Percentiles rank a stretch among this genome's conserved stretches.
Conservation (phyloP, 2,113 vertebrate genomes). For the Dendropsophus ebraccatus region DNA sequence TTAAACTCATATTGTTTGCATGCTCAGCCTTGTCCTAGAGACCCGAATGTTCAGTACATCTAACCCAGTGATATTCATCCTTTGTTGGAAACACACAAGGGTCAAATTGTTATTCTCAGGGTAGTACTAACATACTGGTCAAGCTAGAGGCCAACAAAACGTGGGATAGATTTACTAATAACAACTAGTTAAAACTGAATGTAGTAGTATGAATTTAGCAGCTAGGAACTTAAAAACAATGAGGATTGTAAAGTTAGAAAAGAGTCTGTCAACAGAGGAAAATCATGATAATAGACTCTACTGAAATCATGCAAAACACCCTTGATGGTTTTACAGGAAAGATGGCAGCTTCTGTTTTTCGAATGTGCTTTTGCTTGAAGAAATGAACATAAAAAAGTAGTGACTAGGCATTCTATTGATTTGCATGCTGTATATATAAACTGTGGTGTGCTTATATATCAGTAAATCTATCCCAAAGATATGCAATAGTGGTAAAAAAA, state of each 20-base stretch:
- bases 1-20: conserved; percentile 74
- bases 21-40: conserved; percentile 70
- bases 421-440: neutral
- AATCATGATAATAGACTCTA: neutral
- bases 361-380: neutral
- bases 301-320: neutral
- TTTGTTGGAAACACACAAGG: neutral
- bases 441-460: neutral
- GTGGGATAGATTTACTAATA: conserved; percentile 28
- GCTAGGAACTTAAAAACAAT: neutral
- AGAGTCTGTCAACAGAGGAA: neutral
- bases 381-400: neutral
- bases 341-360: neutral
- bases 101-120: neutral
- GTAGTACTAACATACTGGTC: conserved; percentile 5
- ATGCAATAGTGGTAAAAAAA: neutral
- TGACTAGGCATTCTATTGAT: neutral
- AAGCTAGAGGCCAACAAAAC: neutral
- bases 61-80: conserved; percentile 58
- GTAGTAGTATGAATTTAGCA: neutral
- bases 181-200: neutral
- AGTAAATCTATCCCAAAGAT: conserved; percentile 22
- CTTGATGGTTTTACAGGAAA: neutral
- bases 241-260: neutral
- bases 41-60: conserved; percentile 72